Base-by-base conservation (phyloP, 2,888 invertebrate genomes). In the Drosophila engyochracea region DNA sequence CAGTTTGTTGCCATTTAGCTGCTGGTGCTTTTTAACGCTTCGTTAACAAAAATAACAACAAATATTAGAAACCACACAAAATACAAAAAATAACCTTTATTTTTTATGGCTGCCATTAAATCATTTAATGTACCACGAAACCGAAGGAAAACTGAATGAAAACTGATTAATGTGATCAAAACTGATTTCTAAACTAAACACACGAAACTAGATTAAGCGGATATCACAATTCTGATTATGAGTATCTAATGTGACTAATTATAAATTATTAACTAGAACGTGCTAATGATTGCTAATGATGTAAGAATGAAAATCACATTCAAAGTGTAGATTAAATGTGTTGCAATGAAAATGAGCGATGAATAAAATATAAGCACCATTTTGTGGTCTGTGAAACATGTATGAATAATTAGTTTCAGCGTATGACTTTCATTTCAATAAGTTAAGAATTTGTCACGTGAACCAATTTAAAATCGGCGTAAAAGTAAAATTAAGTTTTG, bases 1-100 rank as follows among this genome's bases (percentile, higher is more conserved):
- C 83, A 88, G 85, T 85, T 85, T 85, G 89, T 89, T 85, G 89
- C 66, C 84, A 84, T 73, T 89, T 85, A 82, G 70, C 59, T 76
- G 70, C 59, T 73, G 37, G 37, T 68, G 37, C 58, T 63, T 79
- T 76, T 83, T 76, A 84, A 85, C 85, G 85, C 85, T 89, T 81
- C 85, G 85, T 70, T 85, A 85, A 76, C 74, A 80, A 51, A 64
- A 70, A 74, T 55, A 68, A 53, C 65, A 76, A 82, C 66, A 64
- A 37, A 61, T 60, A 9, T 47, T 47, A 47, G 47, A 30, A 39
- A 28, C 39, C 28, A 4, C 37, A 14, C 12, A 57, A 30, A 61
- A 61, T 35, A 57, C 35, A 63, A 62, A 25, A 51, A 55, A 47
- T 51, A 76, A 76, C 58, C 70, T 70, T 59, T 76, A 58, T 69